These are phyloP conservation scores for Magallana nippona DNA, from an alignment of 2,888 invertebrate genomes.

Conservation along the genomic window DNA sequence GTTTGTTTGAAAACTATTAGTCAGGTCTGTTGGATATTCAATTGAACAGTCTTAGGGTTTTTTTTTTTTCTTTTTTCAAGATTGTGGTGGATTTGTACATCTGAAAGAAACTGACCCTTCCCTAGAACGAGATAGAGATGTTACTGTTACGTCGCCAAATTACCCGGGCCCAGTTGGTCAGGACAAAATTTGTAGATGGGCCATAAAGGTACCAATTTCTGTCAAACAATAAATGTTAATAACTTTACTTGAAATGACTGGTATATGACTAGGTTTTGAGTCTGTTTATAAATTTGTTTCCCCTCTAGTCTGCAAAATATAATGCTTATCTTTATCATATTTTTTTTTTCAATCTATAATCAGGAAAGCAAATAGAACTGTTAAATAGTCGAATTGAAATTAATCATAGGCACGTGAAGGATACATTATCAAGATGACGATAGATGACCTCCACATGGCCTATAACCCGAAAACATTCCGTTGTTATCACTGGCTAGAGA, in stretches of 20 bases:
- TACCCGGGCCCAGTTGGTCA: not conserved
- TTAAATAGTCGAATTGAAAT: no score
- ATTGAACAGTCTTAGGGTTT: no score
- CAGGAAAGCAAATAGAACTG: no score
- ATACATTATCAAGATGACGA: conserved; percentile 2
- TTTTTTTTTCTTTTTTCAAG: not conserved
- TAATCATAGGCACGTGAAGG: not conserved
- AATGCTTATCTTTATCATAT: no score
- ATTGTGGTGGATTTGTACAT: not conserved
- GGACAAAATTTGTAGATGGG: conserved; percentile 4
- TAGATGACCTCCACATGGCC: conserved; percentile 14
- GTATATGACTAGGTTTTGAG: no score
- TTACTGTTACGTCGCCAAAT: not conserved
- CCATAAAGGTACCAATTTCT: not conserved
- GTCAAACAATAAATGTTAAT: no score
- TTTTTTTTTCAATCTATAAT: no score
- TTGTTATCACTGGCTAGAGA: not conserved
- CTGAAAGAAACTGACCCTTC: not conserved
- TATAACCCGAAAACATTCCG: not conserved
- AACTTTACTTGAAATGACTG: no score
- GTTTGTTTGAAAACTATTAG: no score
- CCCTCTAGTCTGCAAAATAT: no score
- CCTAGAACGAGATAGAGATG: not conserved
- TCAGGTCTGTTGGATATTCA: no score
- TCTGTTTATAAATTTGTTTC: no score